Base-by-base conservation (phyloP, 2,888 invertebrate species). In the Chironomus tentans region DNA sequence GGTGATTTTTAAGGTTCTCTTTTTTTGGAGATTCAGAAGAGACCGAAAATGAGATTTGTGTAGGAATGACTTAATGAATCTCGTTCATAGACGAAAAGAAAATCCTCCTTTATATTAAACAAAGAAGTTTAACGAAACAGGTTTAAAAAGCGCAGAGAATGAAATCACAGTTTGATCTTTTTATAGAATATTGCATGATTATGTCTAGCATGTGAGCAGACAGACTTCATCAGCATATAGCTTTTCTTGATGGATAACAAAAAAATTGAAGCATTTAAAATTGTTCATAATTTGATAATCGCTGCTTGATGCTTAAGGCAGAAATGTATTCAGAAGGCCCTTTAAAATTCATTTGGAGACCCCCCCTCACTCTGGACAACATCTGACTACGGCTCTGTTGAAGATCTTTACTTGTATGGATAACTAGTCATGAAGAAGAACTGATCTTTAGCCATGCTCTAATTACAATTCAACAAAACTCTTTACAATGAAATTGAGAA, bases 101-200 rank as follows among this genome's bases (percentile, higher is more conserved):
- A 18, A 56, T 56, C 56, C 18, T 56, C n/a, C 15, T 56, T 18
- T 15, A 12, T 10, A 56, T n/a, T 56, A 56, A 38, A 38, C 38
- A 38, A 38, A 38, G 38, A 38, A 38, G 38, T 38, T 28, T 10
- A 38, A 38, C 13, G 62, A 72, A 74, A 74, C 74, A 47, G 68
- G 74, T 74, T 71, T 65, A 22, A 21, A 62, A 24, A 65, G 38
- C 38, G 38, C 38, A 38, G 38, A 22, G 21, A 65, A 65, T 65
- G 22, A 65, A 21, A 65, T 56, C 73, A 56, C 73, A 73, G 73
- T 73, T 73, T 73, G 73, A 73, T 73, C 61, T 73, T 71, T 61
- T 56, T 71, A 38, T 10, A n/a, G 28, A 24, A 61, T 71, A 21
- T 21, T 24, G 65, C 38, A 65, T 21, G 24, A 65, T 24, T 56